phyloP scores from a whole-genome alignment of 1,140 invertebrate species.

The Neuroterus valhalla region DNA sequence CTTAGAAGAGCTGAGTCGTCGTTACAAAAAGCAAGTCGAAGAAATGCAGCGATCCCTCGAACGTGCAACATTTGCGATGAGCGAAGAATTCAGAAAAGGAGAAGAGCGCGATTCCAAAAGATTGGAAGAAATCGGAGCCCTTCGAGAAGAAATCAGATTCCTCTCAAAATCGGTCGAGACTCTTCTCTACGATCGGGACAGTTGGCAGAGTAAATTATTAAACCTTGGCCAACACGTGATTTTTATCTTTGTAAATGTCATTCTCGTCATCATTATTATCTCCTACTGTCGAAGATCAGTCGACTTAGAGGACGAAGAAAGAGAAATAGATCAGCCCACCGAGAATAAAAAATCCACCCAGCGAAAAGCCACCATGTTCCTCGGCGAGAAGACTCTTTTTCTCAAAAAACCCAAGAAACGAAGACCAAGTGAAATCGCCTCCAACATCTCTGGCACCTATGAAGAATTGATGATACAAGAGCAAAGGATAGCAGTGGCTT shows the following conservation, averaged over 20 bases:
- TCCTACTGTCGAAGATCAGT: slow-evolving; percentile 70
- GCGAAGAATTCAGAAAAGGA: slow-evolving; percentile 82
- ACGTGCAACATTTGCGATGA: slow-evolving; percentile 84
- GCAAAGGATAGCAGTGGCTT: slow-evolving; percentile 41
- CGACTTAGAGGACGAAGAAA: slow-evolving; percentile 49
- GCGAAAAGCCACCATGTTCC: slow-evolving; percentile 58
- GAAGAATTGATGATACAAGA: slow-evolving; percentile 74
- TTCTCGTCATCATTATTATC: slow-evolving; percentile 74
- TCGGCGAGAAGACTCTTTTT: slow-evolving; percentile 63
- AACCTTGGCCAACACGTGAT: slow-evolving; percentile 76
- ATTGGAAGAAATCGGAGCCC: slow-evolving; percentile 77
- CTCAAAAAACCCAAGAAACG: slow-evolving; percentile 75
- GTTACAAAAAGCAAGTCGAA: slow-evolving; percentile 97
- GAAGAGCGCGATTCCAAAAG: slow-evolving; percentile 82
- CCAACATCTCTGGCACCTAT: slow-evolving; percentile 80
- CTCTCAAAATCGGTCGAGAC: slow-evolving; percentile 77
- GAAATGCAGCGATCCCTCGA: slow-evolving; percentile 92
- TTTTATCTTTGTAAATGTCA: slow-evolving; percentile 74
- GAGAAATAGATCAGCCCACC: neutral
- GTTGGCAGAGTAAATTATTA: slow-evolving; percentile 78
- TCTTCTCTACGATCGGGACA: slow-evolving; percentile 80
- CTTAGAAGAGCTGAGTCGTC: slow-evolving; percentile 93
- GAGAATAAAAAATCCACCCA: slow-evolving; percentile 35
- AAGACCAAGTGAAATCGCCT: slow-evolving; percentile 86
- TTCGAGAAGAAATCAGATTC: slow-evolving; percentile 79